Conservation (phyloP, 2,888 invertebrate genomes). For the Eupithecia vulgata region DNA sequence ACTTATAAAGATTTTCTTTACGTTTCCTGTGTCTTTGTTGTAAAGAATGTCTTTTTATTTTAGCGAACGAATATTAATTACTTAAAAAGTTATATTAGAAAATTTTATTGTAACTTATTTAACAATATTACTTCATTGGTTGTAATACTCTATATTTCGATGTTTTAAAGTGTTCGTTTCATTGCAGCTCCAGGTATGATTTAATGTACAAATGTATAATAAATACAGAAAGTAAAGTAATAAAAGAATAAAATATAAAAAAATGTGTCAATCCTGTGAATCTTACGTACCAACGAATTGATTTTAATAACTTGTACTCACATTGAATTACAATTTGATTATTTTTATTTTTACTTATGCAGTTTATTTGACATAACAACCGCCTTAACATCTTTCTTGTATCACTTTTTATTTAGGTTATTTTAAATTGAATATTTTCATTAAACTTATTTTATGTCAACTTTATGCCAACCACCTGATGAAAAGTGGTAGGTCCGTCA, state of each 20-base stretch:
- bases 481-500: not conserved
- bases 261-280: not conserved
- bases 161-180: not conserved
- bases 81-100: too few relatives aligned
- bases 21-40: too few relatives aligned
- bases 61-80: too few relatives aligned
- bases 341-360: too few relatives aligned
- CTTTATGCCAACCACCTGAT: not conserved
- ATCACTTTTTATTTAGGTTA: not conserved
- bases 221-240: too few relatives aligned
- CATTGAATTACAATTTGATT: too few relatives aligned
- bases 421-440: not conserved
- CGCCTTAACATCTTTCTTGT: not conserved
- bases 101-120: not conserved
- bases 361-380: not conserved
- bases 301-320: not conserved
- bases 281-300: not conserved
- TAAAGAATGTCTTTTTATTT: not conserved
- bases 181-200: not conserved
- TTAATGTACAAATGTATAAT: conserved; percentile 9
- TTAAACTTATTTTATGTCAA: too few relatives aligned
- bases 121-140: too few relatives aligned
- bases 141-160: not conserved
- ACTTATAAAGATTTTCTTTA: too few relatives aligned
- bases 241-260: not conserved